Evolutionary conservation across 2,113 vertebrate species (phyloP).

Genomic region (Lasiurus cinereus): DNA sequence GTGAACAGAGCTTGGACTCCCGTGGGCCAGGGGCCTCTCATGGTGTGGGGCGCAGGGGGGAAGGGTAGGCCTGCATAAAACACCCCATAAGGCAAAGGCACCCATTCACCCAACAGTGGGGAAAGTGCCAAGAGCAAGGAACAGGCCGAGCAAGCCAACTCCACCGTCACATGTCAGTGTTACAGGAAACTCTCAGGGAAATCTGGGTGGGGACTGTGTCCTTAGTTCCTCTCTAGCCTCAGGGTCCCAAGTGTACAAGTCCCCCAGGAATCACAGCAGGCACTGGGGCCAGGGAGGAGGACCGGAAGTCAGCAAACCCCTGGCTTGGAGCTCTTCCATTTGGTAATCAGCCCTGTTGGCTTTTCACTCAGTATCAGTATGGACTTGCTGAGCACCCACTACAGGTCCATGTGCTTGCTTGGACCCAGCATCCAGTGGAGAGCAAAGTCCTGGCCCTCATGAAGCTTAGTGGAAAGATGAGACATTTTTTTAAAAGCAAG

Average conservation of each 20-base stretch:
- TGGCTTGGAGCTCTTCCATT: background rate
- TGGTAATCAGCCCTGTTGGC: background rate
- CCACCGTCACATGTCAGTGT: background rate
- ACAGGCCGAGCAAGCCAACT: background rate
- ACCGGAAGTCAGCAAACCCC: too few relatives aligned
- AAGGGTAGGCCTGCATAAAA: background rate
- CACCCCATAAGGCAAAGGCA: background rate
- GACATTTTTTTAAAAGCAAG: background rate
- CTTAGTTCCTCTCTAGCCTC: background rate
- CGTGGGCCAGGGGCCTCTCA: background rate
- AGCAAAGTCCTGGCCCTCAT: background rate
- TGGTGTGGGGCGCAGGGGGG: too few relatives aligned
- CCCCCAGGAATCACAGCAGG: background rate
- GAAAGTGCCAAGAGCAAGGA: background rate
- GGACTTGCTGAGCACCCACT: background rate
- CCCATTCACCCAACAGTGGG: background rate
- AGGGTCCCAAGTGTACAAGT: background rate
- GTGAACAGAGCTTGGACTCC: background rate
- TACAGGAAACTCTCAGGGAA: background rate
- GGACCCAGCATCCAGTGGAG: rapidly evolving
- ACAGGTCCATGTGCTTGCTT: rapidly evolving
- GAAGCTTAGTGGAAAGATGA: too few relatives aligned
- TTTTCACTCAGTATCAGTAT: background rate
- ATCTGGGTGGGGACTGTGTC: rapidly evolving
- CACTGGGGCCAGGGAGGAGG: background rate